Evolutionary conservation across 2,888 invertebrate genomes (phyloP).

Genomic region (Dolichomitus sp.): DNA sequence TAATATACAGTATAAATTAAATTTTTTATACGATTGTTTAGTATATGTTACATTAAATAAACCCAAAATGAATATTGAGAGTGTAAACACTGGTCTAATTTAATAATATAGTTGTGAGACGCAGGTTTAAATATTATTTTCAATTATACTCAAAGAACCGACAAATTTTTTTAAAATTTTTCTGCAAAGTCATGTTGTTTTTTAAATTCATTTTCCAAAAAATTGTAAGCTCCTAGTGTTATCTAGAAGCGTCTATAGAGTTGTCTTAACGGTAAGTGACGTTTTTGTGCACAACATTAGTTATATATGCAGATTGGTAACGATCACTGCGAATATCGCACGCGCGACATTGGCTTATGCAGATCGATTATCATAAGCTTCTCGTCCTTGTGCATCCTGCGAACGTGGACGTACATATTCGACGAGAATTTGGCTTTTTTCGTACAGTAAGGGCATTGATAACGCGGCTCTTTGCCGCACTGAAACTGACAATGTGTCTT

Average conservation of each 20-base stretch:
- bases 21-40: no score
- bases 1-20: no score
- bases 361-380: conserved; percentile 79
- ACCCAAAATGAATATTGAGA: no score
- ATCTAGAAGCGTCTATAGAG: not conserved
- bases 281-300: not conserved
- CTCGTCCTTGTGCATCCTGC: conserved; percentile 77
- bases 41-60: no score
- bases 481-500: conserved; percentile 84
- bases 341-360: conserved; percentile 69
- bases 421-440: conserved; percentile 82
- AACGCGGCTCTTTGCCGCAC: conserved; percentile 85
- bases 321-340: conserved; percentile 9
- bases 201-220: not conserved
- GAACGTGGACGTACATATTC: conserved; percentile 82
- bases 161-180: not conserved
- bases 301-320: not conserved
- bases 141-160: no score
- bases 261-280: conserved; percentile 4
- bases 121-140: no score
- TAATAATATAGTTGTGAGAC: no score
- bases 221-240: not conserved
- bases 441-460: conserved; percentile 84
- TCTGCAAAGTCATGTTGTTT: not conserved
- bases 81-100: no score